Base-by-base conservation (phyloP, 2,888 invertebrate genomes). In the Cerceris ruficornis region DNA sequence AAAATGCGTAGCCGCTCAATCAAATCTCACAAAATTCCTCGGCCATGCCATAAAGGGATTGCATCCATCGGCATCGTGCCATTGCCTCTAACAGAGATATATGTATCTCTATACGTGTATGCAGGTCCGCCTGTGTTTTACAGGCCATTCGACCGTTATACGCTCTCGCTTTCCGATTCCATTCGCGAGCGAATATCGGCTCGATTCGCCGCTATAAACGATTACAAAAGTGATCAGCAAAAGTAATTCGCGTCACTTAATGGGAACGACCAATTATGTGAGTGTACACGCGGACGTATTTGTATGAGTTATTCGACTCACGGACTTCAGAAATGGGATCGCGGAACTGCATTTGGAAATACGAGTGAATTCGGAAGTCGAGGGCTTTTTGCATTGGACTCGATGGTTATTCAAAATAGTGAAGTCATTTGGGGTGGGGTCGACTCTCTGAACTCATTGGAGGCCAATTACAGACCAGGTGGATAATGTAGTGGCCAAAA, bases 1-100 rank as follows among this genome's bases (percentile, higher is more conserved):
- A 65, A 81, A 78, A 81, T 75, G 70, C 75, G 76, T 72, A 42
- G 52, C 49, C 69, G 73, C 78, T 76, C 83, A 76, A 83, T 81
- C 78, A 69, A 77, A 83, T 80, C 75, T 77, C 76, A 61, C 83
- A 72, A 69, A 83, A 83, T 77, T 77, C 77, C 78, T 80, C 71
- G 79, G 69, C 80, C 75, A 68, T 75, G 82, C 66, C 68, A 83
- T 73, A 77, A 83, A 83, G 81, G 77, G 81, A 81, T 81, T 57
- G 79, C 75, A 74, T 68, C 65, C 73, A 49, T 59, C 68, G 57
- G 64, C 69, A 69, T 68, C 57, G 7, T 68, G 9, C 68, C 55
- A 8, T n/a, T 39, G 6, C 39, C 54, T 58, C 65, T 11, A 46
- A 50, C 74, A 15, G 28, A 49, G 49, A 49, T 7, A 46, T 55